Evolutionary conservation across 2,888 invertebrate genomes (phyloP).

Genomic region (Nymphalis urticae): DNA sequence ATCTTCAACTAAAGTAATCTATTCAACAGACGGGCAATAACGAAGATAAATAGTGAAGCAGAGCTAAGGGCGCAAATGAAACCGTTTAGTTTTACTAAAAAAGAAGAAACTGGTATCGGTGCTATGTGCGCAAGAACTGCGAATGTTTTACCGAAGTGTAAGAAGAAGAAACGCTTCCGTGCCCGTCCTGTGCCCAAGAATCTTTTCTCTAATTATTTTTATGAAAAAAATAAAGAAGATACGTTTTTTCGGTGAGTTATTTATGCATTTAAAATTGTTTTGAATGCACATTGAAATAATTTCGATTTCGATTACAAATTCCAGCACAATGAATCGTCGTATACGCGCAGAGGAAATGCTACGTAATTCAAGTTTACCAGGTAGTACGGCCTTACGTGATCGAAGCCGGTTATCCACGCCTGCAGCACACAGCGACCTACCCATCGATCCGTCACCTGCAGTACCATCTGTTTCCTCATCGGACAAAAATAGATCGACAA

Average conservation of each 20-base stretch:
- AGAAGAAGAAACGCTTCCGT: slow-evolving; percentile 81
- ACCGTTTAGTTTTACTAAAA: slow-evolving; percentile 84
- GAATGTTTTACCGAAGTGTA: slow-evolving; percentile 60
- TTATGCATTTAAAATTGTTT: neutral
- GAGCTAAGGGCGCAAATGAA: slow-evolving; percentile 84
- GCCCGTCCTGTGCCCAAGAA: slow-evolving; percentile 87
- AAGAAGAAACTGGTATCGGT: slow-evolving; percentile 77
- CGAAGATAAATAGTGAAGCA: slow-evolving; percentile 83
- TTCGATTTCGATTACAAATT: neutral
- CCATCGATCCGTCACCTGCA: slow-evolving; percentile 71
- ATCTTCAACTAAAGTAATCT: neutral
- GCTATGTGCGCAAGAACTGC: slow-evolving; percentile 66
- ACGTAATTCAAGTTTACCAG: slow-evolving; percentile 84
- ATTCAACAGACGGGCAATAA: slow-evolving; percentile 77
- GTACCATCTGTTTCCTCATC: slow-evolving; percentile 62
- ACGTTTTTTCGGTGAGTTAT: slow-evolving; percentile 84
- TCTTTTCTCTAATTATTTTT: slow-evolving; percentile 86
- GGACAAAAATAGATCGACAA: slow-evolving; percentile 57
- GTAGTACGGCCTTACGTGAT: slow-evolving; percentile 85
- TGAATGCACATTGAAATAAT: neutral
- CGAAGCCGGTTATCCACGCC: slow-evolving; percentile 72
- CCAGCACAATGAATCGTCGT: slow-evolving; percentile 83
- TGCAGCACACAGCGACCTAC: slow-evolving; percentile 73
- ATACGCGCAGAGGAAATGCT: slow-evolving; percentile 87
- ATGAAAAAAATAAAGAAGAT: slow-evolving; percentile 86